Percentiles rank a stretch among this genome's conserved stretches.
Conservation (phyloP, 2,113 vertebrate species). For the Psittacula cyanocephala region DNA sequence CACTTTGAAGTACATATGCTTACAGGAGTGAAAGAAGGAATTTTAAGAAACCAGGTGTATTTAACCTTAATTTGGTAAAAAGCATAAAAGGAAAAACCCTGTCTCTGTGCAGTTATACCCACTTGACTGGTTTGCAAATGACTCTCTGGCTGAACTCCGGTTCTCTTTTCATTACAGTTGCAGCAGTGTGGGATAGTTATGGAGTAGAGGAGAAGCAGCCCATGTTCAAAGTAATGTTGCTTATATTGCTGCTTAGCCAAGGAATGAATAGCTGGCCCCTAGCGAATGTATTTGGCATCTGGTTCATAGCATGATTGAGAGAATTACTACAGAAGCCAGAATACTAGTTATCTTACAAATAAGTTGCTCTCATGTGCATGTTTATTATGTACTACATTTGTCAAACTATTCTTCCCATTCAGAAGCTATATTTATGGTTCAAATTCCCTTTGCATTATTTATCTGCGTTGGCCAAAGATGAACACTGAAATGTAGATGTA, state of each 20-base stretch:
- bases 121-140: conserved; percentile 11
- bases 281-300: not conserved
- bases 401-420: not conserved
- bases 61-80: conserved; percentile 21
- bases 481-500: not conserved
- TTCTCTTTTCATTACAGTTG: not conserved
- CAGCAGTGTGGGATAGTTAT: not conserved
- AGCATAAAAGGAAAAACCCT: not conserved
- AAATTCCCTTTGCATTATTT: conserved; percentile 15
- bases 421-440: conserved; percentile 9
- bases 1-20: not conserved
- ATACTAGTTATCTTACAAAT: not conserved
- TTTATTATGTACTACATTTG: not conserved
- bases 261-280: conserved; percentile 14
- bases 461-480: not conserved
- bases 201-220: not conserved
- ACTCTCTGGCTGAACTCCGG: not conserved
- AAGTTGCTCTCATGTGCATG: not conserved
- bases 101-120: not conserved
- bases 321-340: not conserved
- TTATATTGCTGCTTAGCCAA: conserved; percentile 41
- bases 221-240: not conserved
- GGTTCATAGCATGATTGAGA: not conserved
- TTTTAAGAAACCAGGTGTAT: not conserved
- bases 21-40: not conserved